These are phyloP conservation scores for Anolis apletophallus DNA, from an alignment of 2,797 vertebrate genomes.

Conservation along the genomic window DNA sequence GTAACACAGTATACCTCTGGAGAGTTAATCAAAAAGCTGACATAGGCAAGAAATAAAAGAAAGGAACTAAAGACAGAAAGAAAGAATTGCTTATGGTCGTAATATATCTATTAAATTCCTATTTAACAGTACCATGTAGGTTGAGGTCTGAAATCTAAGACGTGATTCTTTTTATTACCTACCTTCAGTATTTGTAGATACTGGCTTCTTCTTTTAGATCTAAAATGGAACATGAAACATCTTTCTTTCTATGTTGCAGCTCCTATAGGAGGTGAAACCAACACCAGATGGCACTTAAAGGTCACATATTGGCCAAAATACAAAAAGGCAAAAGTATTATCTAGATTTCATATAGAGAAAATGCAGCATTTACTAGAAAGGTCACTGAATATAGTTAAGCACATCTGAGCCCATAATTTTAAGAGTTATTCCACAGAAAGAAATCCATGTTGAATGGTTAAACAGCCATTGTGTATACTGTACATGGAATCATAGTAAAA, in stretches of 20 bases:
- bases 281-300: slow-evolving; percentile 48
- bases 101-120: neutral
- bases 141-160: neutral
- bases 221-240: neutral
- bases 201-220: neutral
- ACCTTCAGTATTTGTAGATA: neutral
- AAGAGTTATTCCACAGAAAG: neutral
- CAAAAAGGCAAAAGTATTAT: slow-evolving; percentile 14
- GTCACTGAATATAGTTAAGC: neutral
- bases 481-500: neutral
- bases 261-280: slow-evolving; percentile 22
- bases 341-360: slow-evolving; percentile 32
- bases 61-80: no score
- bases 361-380: slow-evolving; percentile 3
- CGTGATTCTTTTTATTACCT: neutral
- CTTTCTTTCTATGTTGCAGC: fast-evolving
- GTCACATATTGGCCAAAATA: slow-evolving; percentile 22
- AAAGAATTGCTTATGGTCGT: neutral
- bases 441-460: neutral
- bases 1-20: neutral
- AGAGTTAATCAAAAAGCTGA: neutral
- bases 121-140: neutral
- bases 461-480: neutral
- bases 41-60: no score
- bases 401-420: neutral